Evolutionary conservation across 2,113 vertebrate genomes (phyloP).

Genomic region (Tyto alba): DNA sequence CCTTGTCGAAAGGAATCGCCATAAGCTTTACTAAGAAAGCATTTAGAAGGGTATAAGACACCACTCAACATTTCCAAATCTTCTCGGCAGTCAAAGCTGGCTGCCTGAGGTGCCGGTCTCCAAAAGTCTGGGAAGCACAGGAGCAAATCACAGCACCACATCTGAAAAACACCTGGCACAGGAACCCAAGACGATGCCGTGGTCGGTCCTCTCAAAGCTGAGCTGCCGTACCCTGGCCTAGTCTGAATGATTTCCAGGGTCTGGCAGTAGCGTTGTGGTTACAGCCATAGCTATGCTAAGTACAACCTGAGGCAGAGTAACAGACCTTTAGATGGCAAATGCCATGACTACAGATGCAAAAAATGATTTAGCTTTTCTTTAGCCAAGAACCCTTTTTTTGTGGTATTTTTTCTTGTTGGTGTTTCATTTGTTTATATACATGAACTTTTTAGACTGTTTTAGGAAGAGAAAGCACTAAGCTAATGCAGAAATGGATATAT

Average conservation of each 20-base stretch:
- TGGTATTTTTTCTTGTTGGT: background rate
- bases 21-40: background rate
- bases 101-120: rapidly evolving
- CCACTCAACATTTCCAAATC: background rate
- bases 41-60: background rate
- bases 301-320: background rate
- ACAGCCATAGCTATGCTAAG: background rate
- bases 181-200: background rate
- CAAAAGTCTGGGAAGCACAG: background rate
- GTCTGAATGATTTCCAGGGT: background rate
- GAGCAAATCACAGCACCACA: background rate
- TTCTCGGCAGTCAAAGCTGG: background rate
- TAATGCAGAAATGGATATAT: background rate
- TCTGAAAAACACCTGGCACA: background rate
- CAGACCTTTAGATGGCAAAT: background rate
- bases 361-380: background rate
- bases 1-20: background rate
- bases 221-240: background rate
- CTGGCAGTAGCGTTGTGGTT: background rate
- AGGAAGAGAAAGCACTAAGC: background rate
- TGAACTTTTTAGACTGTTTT: background rate
- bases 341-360: background rate
- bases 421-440: background rate
- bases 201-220: background rate
- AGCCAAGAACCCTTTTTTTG: rapidly evolving